Evolutionary conservation across 2,797 vertebrate species (phyloP), one percentile per base, ranked within the genome.

Genomic region (Chaetodon trifasciatus): DNA sequence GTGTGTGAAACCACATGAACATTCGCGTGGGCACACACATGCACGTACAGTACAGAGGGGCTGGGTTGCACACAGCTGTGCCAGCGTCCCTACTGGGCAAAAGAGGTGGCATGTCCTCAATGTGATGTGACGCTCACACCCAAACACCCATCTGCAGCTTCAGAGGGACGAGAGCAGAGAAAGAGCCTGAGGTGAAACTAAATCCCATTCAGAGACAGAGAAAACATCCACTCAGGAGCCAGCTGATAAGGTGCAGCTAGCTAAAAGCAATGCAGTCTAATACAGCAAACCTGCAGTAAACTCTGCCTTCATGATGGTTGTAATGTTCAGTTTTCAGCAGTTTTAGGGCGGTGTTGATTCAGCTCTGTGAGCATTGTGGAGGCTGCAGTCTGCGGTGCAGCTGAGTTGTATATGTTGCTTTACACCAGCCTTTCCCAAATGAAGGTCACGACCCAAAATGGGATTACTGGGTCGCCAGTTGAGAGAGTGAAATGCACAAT

Each of bases 131-230:
- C 46, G 60, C 66, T 79, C 69, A 76, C 81, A 77, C 63, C 42
- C 76, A 71, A 42, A 80, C 72, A 66, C 60, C 76, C 85, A 85
- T 88, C 83, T 87, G 87, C 62, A 82, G 84, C 78, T 79, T 77
- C 72, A 74, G 35, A 66, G 60, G 52, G 63, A 84, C 8, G 5
- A 66, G 64, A 78, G 67, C 49, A 76, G 53, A 79, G 12, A 49
- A 21, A 40, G 23, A 65, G 47, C 78, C n/a, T 3, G 8, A 70
- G 47, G 62, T 61, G 23, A 47, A 23, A 55, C 66, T 74, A 24
- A 28, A 49, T n/a, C 32, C 11, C 23, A 58, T 57, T 23, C 62
- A 60, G 32, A 75, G 53, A 68, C 37, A 24, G 24, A 68, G n/a
- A 57, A 74, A 62, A 49, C 32, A 28, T 10, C 17, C 32, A 35